phyloP scores from a whole-genome alignment of 1,140 invertebrate species.

The Anoplolepis gracilipes region DNA sequence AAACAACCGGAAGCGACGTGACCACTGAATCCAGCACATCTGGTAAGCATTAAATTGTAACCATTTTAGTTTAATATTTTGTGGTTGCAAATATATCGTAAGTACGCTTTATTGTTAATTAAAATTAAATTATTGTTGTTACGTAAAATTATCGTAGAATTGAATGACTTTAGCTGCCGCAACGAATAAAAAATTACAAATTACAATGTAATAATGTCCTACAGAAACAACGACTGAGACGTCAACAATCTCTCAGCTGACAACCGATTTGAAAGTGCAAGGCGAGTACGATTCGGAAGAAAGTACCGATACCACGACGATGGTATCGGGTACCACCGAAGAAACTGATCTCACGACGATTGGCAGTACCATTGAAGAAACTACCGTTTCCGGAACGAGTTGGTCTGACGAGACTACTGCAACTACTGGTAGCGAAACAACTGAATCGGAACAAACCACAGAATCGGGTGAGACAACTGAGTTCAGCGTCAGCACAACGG shows the following conservation, averaged over 20 bases:
- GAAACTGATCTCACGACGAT: not conserved
- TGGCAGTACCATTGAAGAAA: conserved; percentile 30
- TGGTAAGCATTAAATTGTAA: conserved; percentile 27
- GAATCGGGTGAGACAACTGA: conserved; percentile 68
- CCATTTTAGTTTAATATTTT: not conserved
- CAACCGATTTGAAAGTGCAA: conserved; percentile 9
- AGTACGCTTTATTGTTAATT: not conserved
- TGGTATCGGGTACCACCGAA: conserved; percentile 60
- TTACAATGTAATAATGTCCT: not conserved
- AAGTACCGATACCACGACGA: conserved; percentile 3
- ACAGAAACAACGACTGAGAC: conserved; percentile 17
- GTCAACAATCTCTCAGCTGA: conserved; percentile 20
- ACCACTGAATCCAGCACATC: conserved; percentile 37
- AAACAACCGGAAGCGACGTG: conserved; percentile 60
- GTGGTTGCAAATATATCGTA: not conserved
- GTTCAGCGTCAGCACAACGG: conserved; percentile 62
- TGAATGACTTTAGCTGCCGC: not conserved
- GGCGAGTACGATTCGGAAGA: not conserved
- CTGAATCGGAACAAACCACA: conserved; percentile 65
- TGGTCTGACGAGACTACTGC: conserved; percentile 61
- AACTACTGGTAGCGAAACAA: conserved; percentile 69
- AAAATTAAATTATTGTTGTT: conserved; percentile 1
- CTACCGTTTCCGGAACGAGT: conserved; percentile 67
- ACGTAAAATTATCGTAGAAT: not conserved
- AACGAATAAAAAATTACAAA: not conserved